These are phyloP conservation scores for Squalus acanthias DNA, from an alignment of 2,797 vertebrate species.

Conservation along the genomic window DNA sequence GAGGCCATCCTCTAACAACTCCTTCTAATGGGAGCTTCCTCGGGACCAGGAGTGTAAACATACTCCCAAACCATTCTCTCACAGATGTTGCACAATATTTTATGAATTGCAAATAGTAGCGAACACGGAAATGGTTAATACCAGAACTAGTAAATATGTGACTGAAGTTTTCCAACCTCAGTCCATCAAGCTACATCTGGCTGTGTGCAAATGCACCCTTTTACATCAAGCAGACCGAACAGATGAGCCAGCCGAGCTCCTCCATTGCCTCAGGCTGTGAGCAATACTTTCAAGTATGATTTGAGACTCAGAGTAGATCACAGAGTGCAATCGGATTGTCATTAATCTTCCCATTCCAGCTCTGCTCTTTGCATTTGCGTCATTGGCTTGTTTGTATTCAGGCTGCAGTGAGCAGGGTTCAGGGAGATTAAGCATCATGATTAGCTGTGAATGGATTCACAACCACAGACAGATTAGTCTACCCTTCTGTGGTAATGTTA, in stretches of 20 bases:
- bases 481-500: not conserved
- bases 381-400: slow-evolving; percentile 32
- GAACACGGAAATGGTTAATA: not conserved
- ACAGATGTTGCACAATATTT: not conserved
- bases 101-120: not conserved
- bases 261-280: not conserved
- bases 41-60: not conserved
- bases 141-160: not conserved
- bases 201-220: not conserved
- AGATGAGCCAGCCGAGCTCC: not conserved
- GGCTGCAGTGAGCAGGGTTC: slow-evolving; percentile 18
- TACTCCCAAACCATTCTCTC: not conserved
- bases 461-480: slow-evolving; percentile 20
- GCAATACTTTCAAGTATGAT: not conserved
- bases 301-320: not conserved
- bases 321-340: not conserved
- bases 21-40: not conserved
- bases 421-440: slow-evolving; percentile 9
- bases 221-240: not conserved
- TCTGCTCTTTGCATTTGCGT: not conserved
- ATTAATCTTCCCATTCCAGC: slow-evolving; percentile 30
- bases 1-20: not conserved
- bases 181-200: not conserved
- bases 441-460: slow-evolving; percentile 23
- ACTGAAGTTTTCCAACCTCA: not conserved